A percentile compares a stretch with the other conserved stretches of the same genome.
Conservation (phyloP, 2,888 invertebrate species). For the Folsomia candida region DNA sequence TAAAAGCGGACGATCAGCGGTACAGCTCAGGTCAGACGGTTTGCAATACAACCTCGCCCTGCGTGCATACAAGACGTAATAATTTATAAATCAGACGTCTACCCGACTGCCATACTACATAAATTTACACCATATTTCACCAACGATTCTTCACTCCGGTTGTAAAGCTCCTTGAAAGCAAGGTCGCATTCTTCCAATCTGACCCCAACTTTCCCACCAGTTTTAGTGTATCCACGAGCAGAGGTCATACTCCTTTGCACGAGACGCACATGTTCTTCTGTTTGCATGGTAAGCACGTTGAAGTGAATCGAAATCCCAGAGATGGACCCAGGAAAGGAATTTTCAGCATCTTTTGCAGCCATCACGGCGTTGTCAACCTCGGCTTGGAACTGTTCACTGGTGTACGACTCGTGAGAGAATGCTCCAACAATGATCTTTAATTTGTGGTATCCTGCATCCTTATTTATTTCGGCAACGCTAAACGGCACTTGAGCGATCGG, state of each 20-base stretch:
- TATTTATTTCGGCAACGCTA: constrained; percentile 1
- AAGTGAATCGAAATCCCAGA: background rate
- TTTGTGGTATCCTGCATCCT: background rate
- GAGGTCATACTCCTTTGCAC: too few species aligned
- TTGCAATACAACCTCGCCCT: too few species aligned
- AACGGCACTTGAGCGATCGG: background rate
- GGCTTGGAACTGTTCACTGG: background rate
- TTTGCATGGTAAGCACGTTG: background rate
- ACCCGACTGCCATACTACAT: too few species aligned
- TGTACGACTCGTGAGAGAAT: background rate
- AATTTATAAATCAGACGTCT: too few species aligned
- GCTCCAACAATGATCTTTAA: background rate
- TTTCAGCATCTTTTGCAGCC: background rate
- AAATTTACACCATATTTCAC: too few species aligned
- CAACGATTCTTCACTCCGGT: background rate
- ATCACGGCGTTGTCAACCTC: background rate
- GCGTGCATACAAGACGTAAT: too few species aligned
- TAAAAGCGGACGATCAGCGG: too few species aligned
- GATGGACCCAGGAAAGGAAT: background rate
- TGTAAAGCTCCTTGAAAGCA: background rate
- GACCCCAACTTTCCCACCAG: background rate
- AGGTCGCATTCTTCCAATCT: background rate
- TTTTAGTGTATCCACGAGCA: too few species aligned
- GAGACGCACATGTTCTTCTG: background rate
- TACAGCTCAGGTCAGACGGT: too few species aligned